A percentile compares a stretch with the other conserved stretches of the same genome.
Conservation (phyloP, 2,113 vertebrate species). For the Gasterosteus nipponicus region DNA sequence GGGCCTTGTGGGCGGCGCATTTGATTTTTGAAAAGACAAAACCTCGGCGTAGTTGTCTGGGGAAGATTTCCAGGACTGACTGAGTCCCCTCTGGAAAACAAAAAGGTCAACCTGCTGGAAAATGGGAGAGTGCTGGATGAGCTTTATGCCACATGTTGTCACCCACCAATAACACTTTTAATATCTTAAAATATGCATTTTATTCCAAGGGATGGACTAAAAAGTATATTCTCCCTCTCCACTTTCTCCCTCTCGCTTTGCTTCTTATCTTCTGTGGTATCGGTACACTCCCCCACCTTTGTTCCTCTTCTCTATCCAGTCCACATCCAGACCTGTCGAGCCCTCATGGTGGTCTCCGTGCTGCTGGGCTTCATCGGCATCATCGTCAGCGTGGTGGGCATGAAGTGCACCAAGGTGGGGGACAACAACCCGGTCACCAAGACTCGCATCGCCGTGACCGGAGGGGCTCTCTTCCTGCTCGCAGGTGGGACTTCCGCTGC, state of each 20-base stretch:
- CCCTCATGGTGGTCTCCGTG: conserved; percentile 94
- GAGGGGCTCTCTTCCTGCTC: conserved; percentile 90
- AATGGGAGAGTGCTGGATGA: conserved; percentile 43
- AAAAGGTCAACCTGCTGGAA: conserved; percentile 6
- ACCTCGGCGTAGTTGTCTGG: conserved; percentile 49
- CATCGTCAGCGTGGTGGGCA: conserved; percentile 93
- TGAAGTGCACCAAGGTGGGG: conserved; percentile 97
- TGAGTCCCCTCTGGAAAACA: conserved; percentile 34
- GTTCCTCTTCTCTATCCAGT: conserved; percentile 76
- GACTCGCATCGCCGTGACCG: conserved; percentile 88
- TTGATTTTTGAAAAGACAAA: conserved; percentile 61
- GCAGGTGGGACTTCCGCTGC: conserved; percentile 82
- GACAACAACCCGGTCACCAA: conserved; percentile 93
- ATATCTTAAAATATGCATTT: conserved; percentile 25
- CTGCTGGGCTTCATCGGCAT: conserved; percentile 94
- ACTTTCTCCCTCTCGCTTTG: neutral
- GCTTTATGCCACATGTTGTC: conserved; percentile 39
- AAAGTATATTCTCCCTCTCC: conserved; percentile 22
- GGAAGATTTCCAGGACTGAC: conserved; percentile 44
- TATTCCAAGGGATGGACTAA: conserved; percentile 24
- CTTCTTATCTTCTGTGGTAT: neutral
- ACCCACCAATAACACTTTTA: conserved; percentile 39
- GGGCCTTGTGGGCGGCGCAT: conserved; percentile 67
- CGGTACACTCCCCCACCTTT: conserved; percentile 1
- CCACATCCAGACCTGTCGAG: conserved; percentile 94